These are phyloP conservation scores for Leucophenga varia DNA, from an alignment of 1,140 invertebrate genomes.

Conservation along the genomic window DNA sequence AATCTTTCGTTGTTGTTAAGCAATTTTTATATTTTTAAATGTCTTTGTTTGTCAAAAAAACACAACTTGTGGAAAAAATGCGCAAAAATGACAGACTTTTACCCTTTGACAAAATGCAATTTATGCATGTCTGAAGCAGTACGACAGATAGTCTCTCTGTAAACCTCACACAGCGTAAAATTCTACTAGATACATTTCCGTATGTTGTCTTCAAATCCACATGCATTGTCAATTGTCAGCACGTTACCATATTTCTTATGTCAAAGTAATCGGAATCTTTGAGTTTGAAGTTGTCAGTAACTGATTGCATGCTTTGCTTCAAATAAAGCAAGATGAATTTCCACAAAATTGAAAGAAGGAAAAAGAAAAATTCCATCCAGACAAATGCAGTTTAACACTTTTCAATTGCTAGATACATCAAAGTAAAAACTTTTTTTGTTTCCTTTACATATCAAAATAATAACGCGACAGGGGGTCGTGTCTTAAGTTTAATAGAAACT, in stretches of 20 bases:
- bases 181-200: constrained; percentile 14
- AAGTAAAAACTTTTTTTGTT: constrained; percentile 46
- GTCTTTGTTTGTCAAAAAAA: constrained; percentile 29
- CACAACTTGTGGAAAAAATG: too few relatives aligned
- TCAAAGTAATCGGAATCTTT: constrained; percentile 27
- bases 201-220: too few relatives aligned
- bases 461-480: constrained; percentile 47
- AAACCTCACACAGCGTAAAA: constrained; percentile 1
- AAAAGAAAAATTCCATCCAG: too few relatives aligned
- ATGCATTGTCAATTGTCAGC: constrained; percentile 47
- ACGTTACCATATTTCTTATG: constrained; percentile 27
- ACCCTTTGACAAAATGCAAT: constrained; percentile 44
- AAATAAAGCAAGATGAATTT: constrained; percentile 49
- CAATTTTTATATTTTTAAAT: constrained; percentile 33
- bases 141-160: too few relatives aligned
- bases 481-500: too few relatives aligned
- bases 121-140: constrained; percentile 9
- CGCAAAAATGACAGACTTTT: too few relatives aligned
- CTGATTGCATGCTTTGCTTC: constrained; percentile 31
- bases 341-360: too few relatives aligned
- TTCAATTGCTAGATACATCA: constrained; percentile 31
- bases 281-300: constrained; percentile 28
- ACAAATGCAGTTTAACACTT: constrained; percentile 50
- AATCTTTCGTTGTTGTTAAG: too few relatives aligned
- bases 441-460: too few relatives aligned